A percentile compares a stretch with the other conserved stretches of the same genome.
Evolutionary conservation across 2,888 invertebrate genomes (phyloP).

Genomic region (Heliothis peltigera): DNA sequence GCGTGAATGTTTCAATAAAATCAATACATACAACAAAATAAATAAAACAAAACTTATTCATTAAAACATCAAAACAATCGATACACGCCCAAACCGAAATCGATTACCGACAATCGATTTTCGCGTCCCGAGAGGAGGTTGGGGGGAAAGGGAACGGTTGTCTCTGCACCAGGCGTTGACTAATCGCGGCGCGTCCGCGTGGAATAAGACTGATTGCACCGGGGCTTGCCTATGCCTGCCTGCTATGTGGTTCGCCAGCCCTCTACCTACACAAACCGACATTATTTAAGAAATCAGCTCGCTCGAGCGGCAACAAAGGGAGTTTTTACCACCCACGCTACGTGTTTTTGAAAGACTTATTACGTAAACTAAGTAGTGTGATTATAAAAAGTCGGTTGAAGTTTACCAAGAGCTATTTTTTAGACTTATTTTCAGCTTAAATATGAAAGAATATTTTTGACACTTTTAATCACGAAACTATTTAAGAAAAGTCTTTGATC

Average conservation of each 20-base stretch:
- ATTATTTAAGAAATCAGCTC: constrained; percentile 89
- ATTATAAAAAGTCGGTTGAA: constrained; percentile 50
- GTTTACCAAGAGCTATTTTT: constrained; percentile 23
- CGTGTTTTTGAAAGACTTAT: constrained; percentile 80
- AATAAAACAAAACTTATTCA: constrained; percentile 61
- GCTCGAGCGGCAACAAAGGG: constrained; percentile 87
- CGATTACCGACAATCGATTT: constrained; percentile 87
- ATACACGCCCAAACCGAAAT: constrained; percentile 81
- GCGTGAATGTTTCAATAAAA: constrained; percentile 2
- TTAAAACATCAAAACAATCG: constrained; percentile 72
- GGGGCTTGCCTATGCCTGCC: constrained; percentile 86
- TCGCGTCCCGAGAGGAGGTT: constrained; percentile 76
- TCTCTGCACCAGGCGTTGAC: constrained; percentile 89
- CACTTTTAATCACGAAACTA: background rate
- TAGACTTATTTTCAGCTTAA: constrained; percentile 18
- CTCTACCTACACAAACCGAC: constrained; percentile 87
- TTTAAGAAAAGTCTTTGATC: background rate
- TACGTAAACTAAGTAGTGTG: constrained; percentile 68
- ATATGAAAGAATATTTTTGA: background rate
- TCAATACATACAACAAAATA: background rate
- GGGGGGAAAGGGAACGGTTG: constrained; percentile 80
- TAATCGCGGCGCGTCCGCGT: constrained; percentile 89
- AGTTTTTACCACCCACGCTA: constrained; percentile 85
- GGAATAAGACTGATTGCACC: constrained; percentile 89
- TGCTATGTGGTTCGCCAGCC: constrained; percentile 81